Evolutionary conservation across 2,113 vertebrate genomes (phyloP), one percentile per base, ranked within the genome.

Genomic region (Phaethornis superciliosus): DNA sequence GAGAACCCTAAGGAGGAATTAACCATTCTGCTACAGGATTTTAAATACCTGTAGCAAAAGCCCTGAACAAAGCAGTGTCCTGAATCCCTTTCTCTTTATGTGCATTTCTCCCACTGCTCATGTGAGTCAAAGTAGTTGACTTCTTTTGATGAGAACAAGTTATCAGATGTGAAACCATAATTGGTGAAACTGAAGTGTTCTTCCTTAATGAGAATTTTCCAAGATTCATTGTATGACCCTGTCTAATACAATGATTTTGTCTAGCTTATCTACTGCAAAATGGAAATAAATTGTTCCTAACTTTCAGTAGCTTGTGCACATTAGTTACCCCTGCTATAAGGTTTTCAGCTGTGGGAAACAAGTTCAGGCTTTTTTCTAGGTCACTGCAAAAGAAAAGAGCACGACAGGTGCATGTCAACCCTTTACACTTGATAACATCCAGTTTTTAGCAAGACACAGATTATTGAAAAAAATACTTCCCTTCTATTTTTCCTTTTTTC

Each of bases 61-160:
- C 51, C 6, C 40, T 58, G 46, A 87, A 76, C 46, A 92, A 85
- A 77, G 76, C 54, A 26, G 27, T 28, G 35, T 56, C 86, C 90
- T 59, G 52, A 76, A 16, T 81, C 47, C 11, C 15, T 76, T 87
- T 82, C 40, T 69, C 24, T 62, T 51, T 46, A 40, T 71, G 15
- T 21, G 24, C 40, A 40, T 84, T 70, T 72, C 54, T 85, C 85
- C 85, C 76, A 69, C 75, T 62, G 14, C 56, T 65, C 3, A 1
- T 60, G 90, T 82, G 71, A 1, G 20, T 91, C 74, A 59, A 85
- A 93, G 71, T 15, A 80, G n/a, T 80, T 0, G 3, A 46, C 47
- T 88, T 75, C 88, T 74, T 94, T 88, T 93, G 68, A 63, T 83
- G 78, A 89, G 58, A 89, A n/a, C n/a, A 64, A 10, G 64, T 86